Percentiles rank a stretch among this genome's conserved stretches.
phyloP scores from a whole-genome alignment of 2,888 invertebrate genomes.

The Alsophila aescularia region DNA sequence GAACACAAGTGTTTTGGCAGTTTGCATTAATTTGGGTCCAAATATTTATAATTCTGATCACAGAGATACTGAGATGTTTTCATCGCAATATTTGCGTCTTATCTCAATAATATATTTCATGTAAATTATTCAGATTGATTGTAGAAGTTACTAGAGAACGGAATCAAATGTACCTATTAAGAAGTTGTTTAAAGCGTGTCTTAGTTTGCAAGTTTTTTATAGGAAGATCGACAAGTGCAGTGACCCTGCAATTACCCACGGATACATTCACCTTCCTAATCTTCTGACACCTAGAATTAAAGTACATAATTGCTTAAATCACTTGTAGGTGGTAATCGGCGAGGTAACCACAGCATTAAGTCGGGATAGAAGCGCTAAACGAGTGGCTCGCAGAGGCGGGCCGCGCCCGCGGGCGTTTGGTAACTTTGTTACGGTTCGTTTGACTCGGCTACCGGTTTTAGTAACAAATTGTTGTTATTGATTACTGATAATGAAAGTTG shows the following conservation, averaged over 20 bases:
- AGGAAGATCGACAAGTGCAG: slow-evolving; percentile 5
- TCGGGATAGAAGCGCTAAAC: slow-evolving; percentile 58
- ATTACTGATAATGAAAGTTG: not conserved
- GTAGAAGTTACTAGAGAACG: not conserved
- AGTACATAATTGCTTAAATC: slow-evolving; percentile 19
- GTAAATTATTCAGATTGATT: not conserved
- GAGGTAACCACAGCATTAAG: slow-evolving; percentile 6
- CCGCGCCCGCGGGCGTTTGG: slow-evolving; percentile 35
- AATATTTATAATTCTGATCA: not conserved
- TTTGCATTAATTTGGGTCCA: too few relatives aligned
- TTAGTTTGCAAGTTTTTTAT: not conserved
- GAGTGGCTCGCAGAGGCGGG: slow-evolving; percentile 51
- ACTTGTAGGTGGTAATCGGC: slow-evolving; percentile 5
- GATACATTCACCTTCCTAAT: not conserved
- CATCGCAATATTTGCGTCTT: not conserved
- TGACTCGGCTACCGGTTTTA: slow-evolving; percentile 28
- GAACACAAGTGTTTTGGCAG: not conserved
- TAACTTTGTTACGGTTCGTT: slow-evolving; percentile 34
- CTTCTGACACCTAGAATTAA: slow-evolving; percentile 16
- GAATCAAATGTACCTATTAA: not conserved
- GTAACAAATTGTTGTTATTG: slow-evolving; percentile 5
- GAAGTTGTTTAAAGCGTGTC: not conserved
- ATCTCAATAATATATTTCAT: too few relatives aligned
- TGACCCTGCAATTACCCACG: slow-evolving; percentile 6
- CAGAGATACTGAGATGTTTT: not conserved